These are phyloP conservation scores for Heliconius himera DNA, from an alignment of 1,140 invertebrate genomes.

Conservation along the genomic window DNA sequence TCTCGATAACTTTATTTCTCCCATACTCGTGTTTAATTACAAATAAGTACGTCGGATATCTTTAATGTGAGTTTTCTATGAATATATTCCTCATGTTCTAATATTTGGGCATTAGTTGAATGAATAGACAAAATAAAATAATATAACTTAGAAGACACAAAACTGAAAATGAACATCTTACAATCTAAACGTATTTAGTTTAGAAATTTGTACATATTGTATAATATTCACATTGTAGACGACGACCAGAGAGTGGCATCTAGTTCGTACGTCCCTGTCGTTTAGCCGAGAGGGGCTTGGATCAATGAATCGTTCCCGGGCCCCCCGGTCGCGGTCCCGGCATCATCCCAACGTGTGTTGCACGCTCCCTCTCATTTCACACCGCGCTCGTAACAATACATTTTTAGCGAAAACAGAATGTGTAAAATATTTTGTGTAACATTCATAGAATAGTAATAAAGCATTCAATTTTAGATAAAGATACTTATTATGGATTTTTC, in stretches of 20 bases:
- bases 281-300: slow-evolving; percentile 74
- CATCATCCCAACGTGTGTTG: slow-evolving; percentile 60
- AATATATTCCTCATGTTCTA: not conserved
- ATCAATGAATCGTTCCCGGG: slow-evolving; percentile 80
- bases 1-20: not conserved
- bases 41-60: not conserved
- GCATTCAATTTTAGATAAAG: not conserved
- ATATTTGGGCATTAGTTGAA: not conserved
- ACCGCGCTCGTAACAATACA: slow-evolving; percentile 21
- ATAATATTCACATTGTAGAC: not conserved
- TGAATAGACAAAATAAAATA: not conserved
- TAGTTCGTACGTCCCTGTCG: slow-evolving; percentile 63
- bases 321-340: slow-evolving; percentile 47
- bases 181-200: not conserved
- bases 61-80: not conserved
- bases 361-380: slow-evolving; percentile 48
- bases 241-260: slow-evolving; percentile 31
- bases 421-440: slow-evolving; percentile 6
- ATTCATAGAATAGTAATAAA: not conserved
- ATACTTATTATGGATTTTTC: not conserved
- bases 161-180: not conserved
- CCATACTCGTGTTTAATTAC: not conserved
- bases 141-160: not conserved
- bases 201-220: not conserved
- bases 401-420: not conserved